Evolutionary conservation across 2,113 vertebrate genomes (phyloP).

Genomic region (Oxyruncus cristatus): DNA sequence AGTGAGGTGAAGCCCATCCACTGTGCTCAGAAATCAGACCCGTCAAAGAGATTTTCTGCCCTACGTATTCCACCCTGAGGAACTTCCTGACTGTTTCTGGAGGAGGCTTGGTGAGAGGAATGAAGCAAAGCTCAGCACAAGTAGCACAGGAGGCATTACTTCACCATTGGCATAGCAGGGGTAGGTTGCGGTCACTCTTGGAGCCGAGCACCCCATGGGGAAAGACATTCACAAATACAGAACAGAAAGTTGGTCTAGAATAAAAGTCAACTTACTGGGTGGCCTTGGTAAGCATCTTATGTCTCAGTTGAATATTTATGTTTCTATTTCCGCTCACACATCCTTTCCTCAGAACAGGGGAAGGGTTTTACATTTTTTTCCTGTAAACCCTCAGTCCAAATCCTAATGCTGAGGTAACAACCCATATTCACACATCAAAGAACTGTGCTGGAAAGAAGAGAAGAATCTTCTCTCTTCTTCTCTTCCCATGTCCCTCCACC

Average conservation of each 20-base stretch:
- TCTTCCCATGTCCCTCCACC: background rate
- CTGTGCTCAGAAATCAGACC: background rate
- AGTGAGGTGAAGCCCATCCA: background rate
- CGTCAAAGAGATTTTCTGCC: background rate
- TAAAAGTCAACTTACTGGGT: slow-evolving; percentile 17
- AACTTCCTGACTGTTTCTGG: background rate
- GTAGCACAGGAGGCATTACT: background rate
- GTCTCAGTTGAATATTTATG: background rate
- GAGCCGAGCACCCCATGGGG: background rate
- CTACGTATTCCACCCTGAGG: background rate
- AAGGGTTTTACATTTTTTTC: background rate
- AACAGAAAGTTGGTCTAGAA: background rate
- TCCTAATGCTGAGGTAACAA: background rate
- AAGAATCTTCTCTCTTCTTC: background rate
- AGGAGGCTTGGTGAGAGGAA: background rate
- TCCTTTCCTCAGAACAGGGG: background rate
- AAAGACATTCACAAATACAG: background rate
- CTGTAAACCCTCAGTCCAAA: background rate
- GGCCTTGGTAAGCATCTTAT: slow-evolving; percentile 8
- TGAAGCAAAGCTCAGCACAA: background rate
- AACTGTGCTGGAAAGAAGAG: background rate
- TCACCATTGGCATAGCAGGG: background rate
- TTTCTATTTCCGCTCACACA: background rate
- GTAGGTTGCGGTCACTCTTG: background rate
- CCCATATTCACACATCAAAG: background rate